phyloP scores from a whole-genome alignment of 2,888 invertebrate genomes.

The Ommatoiulus sabulosus region DNA sequence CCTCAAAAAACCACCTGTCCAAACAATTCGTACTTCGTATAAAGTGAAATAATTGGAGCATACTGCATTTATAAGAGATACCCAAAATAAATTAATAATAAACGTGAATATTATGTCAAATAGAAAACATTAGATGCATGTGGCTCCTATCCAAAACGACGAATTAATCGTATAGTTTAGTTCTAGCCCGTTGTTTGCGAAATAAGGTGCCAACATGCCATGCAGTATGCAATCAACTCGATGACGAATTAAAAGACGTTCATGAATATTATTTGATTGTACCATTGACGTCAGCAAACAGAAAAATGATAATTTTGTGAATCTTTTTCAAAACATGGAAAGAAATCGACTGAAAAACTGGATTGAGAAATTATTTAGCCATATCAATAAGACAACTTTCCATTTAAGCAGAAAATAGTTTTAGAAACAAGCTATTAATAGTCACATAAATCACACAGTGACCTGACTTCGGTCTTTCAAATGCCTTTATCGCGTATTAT shows the following conservation, averaged over 20 bases:
- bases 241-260: neutral
- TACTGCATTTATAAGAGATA: neutral
- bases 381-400: too few relatives aligned
- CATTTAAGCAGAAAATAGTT: too few relatives aligned
- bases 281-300: neutral
- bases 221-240: neutral
- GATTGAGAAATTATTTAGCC: neutral
- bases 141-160: neutral
- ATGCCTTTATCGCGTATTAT: neutral
- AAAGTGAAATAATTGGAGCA: neutral
- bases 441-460: too few relatives aligned
- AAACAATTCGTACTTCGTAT: neutral
- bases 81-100: neutral
- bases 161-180: neutral
- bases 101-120: neutral
- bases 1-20: slow-evolving; percentile 18
- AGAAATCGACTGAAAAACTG: neutral
- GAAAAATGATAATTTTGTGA: neutral
- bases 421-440: too few relatives aligned
- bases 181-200: neutral
- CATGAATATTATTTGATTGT: neutral
- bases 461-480: too few relatives aligned
- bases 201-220: neutral
- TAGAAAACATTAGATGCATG: neutral
- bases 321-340: neutral